phyloP scores from a whole-genome alignment of 2,888 invertebrate genomes.

The Hololepta plana region DNA sequence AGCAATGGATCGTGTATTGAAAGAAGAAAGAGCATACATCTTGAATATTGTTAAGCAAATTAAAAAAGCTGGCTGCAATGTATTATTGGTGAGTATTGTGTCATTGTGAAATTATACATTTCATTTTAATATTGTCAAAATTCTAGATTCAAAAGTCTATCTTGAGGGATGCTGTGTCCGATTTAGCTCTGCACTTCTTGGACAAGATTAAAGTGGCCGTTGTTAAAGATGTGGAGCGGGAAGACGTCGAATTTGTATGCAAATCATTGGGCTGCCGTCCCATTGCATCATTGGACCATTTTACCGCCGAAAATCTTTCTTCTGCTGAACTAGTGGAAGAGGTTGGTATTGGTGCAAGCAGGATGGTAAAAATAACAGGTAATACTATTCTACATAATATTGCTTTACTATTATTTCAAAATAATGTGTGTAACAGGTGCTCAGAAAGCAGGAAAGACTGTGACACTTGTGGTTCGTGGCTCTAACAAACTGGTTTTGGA shows the following conservation, averaged over 20 bases:
- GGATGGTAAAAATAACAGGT: slow-evolving; percentile 59
- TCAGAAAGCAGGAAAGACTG: slow-evolving; percentile 72
- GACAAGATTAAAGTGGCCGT: slow-evolving; percentile 99
- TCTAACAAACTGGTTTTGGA: slow-evolving; percentile 69
- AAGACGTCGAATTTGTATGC: slow-evolving; percentile 95
- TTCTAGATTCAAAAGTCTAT: slow-evolving; percentile 44
- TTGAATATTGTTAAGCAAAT: slow-evolving; percentile 97
- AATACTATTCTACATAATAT: too few relatives aligned
- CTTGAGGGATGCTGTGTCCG: slow-evolving; percentile 87
- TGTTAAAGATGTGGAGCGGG: slow-evolving; percentile 92
- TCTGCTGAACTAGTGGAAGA: slow-evolving; percentile 91
- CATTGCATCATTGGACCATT: slow-evolving; percentile 97
- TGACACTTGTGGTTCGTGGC: slow-evolving; percentile 81
- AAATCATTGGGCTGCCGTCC: slow-evolving; percentile 89
- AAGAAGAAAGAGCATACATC: slow-evolving; percentile 95
- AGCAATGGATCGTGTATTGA: slow-evolving; percentile 97
- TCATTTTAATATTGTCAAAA: too few relatives aligned
- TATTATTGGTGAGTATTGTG: slow-evolving; percentile 56
- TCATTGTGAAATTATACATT: slow-evolving; percentile 5
- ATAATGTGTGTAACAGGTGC: slow-evolving; percentile 27
- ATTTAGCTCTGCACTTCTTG: slow-evolving; percentile 92
- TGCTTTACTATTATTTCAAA: not conserved
- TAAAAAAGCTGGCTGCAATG: slow-evolving; percentile 96
- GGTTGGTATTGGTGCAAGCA: slow-evolving; percentile 69
- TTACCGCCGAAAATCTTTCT: slow-evolving; percentile 79